Evolutionary conservation across 2,113 vertebrate species (phyloP).

Genomic region (Mugil cephalus): DNA sequence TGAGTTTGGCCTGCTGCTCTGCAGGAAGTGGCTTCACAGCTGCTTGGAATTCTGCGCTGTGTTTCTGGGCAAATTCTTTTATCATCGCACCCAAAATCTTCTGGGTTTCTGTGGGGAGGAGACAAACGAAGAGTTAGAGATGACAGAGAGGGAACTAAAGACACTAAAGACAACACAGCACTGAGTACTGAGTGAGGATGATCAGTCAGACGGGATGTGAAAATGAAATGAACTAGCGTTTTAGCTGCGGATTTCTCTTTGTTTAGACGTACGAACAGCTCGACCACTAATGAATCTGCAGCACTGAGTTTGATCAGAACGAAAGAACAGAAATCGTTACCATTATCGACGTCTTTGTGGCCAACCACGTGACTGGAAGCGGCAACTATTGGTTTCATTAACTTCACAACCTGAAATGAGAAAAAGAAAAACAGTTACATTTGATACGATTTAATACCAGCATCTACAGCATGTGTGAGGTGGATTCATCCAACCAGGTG

Average conservation of each 20-base stretch:
- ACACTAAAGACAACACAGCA: background rate
- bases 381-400: slow-evolving; percentile 79
- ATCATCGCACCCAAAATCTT: slow-evolving; percentile 77
- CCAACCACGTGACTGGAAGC: slow-evolving; percentile 73
- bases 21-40: slow-evolving; percentile 84
- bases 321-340: slow-evolving; percentile 56
- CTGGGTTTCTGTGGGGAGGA: slow-evolving; percentile 82
- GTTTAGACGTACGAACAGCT: too few relatives aligned
- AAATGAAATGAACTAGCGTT: background rate
- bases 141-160: background rate
- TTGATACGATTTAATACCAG: too few relatives aligned
- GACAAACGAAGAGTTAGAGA: background rate
- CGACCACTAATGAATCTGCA: too few relatives aligned
- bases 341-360: slow-evolving; percentile 74
- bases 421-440: background rate
- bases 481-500: too few relatives aligned
- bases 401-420: slow-evolving; percentile 71
- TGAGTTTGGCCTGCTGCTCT: slow-evolving; percentile 81
- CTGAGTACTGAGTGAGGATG: background rate
- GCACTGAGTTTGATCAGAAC: too few relatives aligned
- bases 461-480: too few relatives aligned
- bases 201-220: background rate
- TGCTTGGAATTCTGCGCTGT: slow-evolving; percentile 82
- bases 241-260: background rate
- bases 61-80: slow-evolving; percentile 78